Evolutionary conservation across 2,888 invertebrate genomes (phyloP).

Genomic region (Apoda limacodes): DNA sequence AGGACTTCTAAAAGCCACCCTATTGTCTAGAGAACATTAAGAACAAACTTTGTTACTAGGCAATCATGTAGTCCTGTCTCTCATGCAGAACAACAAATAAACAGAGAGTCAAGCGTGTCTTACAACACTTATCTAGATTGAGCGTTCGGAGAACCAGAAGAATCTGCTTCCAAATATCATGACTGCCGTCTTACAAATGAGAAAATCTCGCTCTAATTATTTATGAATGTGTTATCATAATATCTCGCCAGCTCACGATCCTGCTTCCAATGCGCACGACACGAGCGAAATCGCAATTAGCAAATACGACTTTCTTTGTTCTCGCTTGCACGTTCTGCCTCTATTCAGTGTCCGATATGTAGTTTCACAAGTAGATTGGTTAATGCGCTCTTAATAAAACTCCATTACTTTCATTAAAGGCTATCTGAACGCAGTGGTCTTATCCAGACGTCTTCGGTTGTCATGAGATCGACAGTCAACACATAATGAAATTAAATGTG

Average conservation of each 20-base stretch:
- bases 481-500: conserved; percentile 63
- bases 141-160: conserved; percentile 58
- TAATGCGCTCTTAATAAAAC: conserved; percentile 60
- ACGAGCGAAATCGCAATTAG: conserved; percentile 69
- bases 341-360: too few species aligned
- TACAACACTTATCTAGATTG: conserved; percentile 57
- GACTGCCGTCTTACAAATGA: conserved; percentile 69
- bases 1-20: too few species aligned
- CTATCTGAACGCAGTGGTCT: conserved; percentile 60
- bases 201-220: conserved; percentile 71
- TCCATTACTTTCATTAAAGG: conserved; percentile 69
- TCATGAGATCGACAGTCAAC: conserved; percentile 53
- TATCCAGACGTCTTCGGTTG: conserved; percentile 62
- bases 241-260: conserved; percentile 66
- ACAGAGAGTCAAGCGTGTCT: conserved; percentile 58
- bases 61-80: too few species aligned
- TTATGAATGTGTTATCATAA: conserved; percentile 71
- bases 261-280: conserved; percentile 66
- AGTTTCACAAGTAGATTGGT: conserved; percentile 23
- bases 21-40: too few species aligned
- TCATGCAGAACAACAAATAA: too few species aligned
- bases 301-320: conserved; percentile 70
- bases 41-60: too few species aligned
- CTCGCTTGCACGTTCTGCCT: conserved; percentile 61
- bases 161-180: conserved; percentile 66